Base-by-base conservation (phyloP, 2,797 vertebrate species). In the Spinibarbus caldwelli region DNA sequence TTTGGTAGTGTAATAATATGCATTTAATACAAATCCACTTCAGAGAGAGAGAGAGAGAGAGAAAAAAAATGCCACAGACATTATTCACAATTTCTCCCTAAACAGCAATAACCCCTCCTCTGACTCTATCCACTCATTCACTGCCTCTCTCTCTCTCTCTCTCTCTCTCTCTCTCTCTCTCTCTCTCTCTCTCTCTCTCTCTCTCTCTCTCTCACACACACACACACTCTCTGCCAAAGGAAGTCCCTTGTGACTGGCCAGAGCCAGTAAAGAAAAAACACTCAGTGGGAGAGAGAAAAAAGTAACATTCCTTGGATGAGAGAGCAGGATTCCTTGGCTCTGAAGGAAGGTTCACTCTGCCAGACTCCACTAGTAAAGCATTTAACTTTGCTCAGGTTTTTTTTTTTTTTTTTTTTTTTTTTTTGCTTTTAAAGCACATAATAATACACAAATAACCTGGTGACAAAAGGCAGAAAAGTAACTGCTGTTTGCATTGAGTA, bases 181-280 rank as follows among this genome's bases (percentile, higher is more conserved):
- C n/a, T n/a, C n/a, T n/a, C n/a, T n/a, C n/a, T n/a, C n/a, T n/a
- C n/a, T n/a, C n/a, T n/a, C n/a, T n/a, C n/a, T n/a, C n/a, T n/a
- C n/a, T n/a, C n/a, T n/a, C n/a, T n/a, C n/a, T n/a, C n/a, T n/a
- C n/a, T n/a, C n/a, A n/a, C n/a, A n/a, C n/a, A n/a, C n/a, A n/a
- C n/a, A n/a, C n/a, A n/a, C n/a, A n/a, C n/a, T n/a, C n/a, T 82
- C 52, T 88, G 88, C 64, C 5, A 77, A 86, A 88, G 83, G 66
- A 85, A 87, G 73, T 81, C 87, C 90, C 34, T 82, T 85, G 80
- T 83, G 84, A 77, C 73, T 84, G 82, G 38, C 71, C 85, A 78
- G 2, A 77, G 80, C 41, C 85, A 85, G 76, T 85, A 85, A 62
- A 66, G 57, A 26, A 76, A 78, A 59, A 59, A 88, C 17, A 54